Base-by-base conservation (phyloP, 2,797 vertebrate genomes). In the Catharus ustulatus region DNA sequence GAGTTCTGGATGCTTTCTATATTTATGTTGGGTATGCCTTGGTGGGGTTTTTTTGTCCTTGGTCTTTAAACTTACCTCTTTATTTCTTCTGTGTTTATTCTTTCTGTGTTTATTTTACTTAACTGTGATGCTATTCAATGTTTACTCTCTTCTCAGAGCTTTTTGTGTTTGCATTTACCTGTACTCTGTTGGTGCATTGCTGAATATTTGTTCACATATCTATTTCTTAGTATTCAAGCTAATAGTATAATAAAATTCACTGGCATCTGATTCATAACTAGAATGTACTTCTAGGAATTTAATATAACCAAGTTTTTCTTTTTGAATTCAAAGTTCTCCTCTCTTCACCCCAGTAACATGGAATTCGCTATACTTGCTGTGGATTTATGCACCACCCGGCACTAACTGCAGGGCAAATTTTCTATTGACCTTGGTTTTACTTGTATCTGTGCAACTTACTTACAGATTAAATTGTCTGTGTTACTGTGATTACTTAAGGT, bases 81-180 rank as follows among this genome's bases (percentile, higher is more conserved):
- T 76, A 43, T 82, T 79, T 27, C 34, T 9, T 76, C 16, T n/a
- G 2, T 36, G 18, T 71, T 84, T 84, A 46, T 89, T 32, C 11
- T 49, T 29, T 73, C 12, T 0, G 0, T 66, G 29, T 77, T 92
- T 93, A 20, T 90, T 91, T 89, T 84, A 75, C 34, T 87, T 83
- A 80, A 26, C 57, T 79, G 2, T 30, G 26, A 52, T 79, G 11
- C 30, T 85, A 71, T 73, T 52, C 29, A 45, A 1, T 84, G 45
- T 71, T 85, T 83, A 17, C 34, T 87, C 40, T 85, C 23, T 34
- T 54, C 64, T 89, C 3, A 2, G 34, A 64, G 51, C 23, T n/a
- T 79, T 84, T 69, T 78, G 45, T 80, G 8, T 91, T 87, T 84
- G 22, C 43, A 42, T 89, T 95, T 94, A 52, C n/a, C 69, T 73